Conservation (phyloP, 1,140 invertebrate genomes). For the Drosophila busckii region DNA sequence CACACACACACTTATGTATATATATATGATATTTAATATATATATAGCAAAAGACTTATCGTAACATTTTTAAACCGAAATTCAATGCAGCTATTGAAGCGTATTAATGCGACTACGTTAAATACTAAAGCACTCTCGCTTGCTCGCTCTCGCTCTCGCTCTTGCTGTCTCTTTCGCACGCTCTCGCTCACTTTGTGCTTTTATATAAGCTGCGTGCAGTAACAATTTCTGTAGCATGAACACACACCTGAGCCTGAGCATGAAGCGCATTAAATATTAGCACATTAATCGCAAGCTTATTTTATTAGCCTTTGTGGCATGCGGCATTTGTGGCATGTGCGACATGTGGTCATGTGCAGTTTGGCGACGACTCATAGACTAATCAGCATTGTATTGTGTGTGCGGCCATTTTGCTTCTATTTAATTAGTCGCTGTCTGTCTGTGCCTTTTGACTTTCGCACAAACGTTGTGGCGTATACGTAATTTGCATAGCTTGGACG, state of each 20-base stretch:
- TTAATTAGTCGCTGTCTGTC: slow-evolving; percentile 26
- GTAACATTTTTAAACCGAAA: slow-evolving; percentile 70
- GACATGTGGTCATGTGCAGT: no score
- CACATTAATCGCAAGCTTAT: slow-evolving; percentile 19
- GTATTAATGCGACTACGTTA: slow-evolving; percentile 52
- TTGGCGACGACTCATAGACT: no score
- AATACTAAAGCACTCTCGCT: slow-evolving; percentile 14
- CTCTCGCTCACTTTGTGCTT: not conserved
- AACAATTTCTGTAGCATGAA: no score
- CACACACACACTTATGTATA: no score
- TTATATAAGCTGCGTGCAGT: slow-evolving; percentile 13
- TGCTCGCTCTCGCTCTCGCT: slow-evolving; percentile 1
- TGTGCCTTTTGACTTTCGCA: slow-evolving; percentile 1
- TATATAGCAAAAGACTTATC: slow-evolving; percentile 53
- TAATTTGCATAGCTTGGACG: slow-evolving; percentile 19
- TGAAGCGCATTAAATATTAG: slow-evolving; percentile 30
- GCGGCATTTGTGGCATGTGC: slow-evolving; percentile 9
- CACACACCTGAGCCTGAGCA: slow-evolving; percentile 26
- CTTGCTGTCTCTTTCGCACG: not conserved
- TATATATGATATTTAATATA: slow-evolving; percentile 37
- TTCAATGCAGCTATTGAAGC: slow-evolving; percentile 65
- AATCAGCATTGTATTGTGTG: slow-evolving; percentile 31
- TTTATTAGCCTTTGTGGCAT: slow-evolving; percentile 18
- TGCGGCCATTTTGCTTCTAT: slow-evolving; percentile 20
- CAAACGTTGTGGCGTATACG: slow-evolving; percentile 24